Percentiles rank a stretch among this genome's conserved stretches.
Conservation (phyloP, 2,797 vertebrate species). For the Pampus argenteus region DNA sequence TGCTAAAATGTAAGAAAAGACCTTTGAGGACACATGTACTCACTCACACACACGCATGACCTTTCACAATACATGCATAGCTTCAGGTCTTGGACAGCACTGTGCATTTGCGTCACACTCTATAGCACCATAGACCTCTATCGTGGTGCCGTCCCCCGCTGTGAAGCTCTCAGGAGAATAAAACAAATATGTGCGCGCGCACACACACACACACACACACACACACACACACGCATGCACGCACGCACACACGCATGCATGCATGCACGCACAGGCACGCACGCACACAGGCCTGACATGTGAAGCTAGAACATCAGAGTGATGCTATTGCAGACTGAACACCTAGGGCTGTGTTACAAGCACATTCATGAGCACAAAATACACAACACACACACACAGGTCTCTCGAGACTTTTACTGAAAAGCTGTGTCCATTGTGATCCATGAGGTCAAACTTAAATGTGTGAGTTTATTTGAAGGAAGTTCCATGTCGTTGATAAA, state of each 20-base stretch:
- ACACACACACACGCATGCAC: slow-evolving; percentile 12
- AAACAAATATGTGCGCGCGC: slow-evolving; percentile 10
- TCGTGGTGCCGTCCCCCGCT: slow-evolving; percentile 27
- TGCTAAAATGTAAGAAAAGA: slow-evolving; percentile 39
- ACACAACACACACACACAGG: slow-evolving; percentile 2
- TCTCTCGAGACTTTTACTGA: not conserved
- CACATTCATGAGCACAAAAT: slow-evolving; percentile 19
- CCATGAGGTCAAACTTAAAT: slow-evolving; percentile 7
- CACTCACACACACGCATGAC: slow-evolving; percentile 31
- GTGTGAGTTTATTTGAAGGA: not conserved
- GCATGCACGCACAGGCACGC: slow-evolving; percentile 20
- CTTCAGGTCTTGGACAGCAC: slow-evolving; percentile 57
- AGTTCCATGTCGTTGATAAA: slow-evolving; percentile 17
- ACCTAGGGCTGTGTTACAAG: slow-evolving; percentile 22
- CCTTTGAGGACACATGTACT: slow-evolving; percentile 32
- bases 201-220: slow-evolving; percentile 28
- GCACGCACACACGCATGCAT: too few relatives aligned
- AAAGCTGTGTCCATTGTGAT: not conserved
- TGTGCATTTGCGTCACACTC: slow-evolving; percentile 60
- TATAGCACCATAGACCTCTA: slow-evolving; percentile 37
- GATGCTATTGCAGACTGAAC: slow-evolving; percentile 26
- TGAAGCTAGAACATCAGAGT: slow-evolving; percentile 21
- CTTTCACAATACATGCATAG: slow-evolving; percentile 63
- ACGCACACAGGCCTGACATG: slow-evolving; percentile 22
- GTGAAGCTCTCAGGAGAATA: slow-evolving; percentile 36